phyloP scores from a whole-genome alignment of 2,113 vertebrate species.

The Martes martes region DNA sequence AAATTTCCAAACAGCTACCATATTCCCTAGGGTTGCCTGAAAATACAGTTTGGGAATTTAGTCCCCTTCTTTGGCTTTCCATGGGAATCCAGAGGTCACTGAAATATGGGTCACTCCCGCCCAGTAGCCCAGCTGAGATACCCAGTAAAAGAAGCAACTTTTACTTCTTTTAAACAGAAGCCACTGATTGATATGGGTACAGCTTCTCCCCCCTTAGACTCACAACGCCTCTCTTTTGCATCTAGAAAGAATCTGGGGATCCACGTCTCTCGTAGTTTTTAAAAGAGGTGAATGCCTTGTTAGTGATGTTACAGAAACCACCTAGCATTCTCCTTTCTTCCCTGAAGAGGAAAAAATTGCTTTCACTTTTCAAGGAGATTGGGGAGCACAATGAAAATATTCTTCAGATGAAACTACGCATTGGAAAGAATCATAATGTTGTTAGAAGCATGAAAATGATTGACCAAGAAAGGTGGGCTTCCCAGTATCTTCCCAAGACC shows the following conservation, averaged over 20 bases:
- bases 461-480: neutral
- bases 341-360: neutral
- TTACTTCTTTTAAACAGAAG: neutral
- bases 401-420: neutral
- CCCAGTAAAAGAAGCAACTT: neutral
- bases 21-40: neutral
- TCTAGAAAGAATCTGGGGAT: neutral
- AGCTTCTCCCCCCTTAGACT: neutral
- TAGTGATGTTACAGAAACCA: neutral
- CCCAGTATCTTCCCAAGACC: neutral
- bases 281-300: neutral
- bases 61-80: neutral
- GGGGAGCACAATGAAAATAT: neutral
- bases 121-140: too few species aligned
- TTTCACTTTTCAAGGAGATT: neutral
- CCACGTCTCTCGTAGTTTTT: too few species aligned
- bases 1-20: neutral
- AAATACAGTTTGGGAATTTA: neutral
- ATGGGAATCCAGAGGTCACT: neutral
- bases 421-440: neutral
- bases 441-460: neutral
- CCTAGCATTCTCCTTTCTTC: neutral
- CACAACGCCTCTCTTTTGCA: neutral
- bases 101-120: neutral
- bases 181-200: too few species aligned